These are phyloP conservation scores for Solen grandis DNA, from an alignment of 1,140 invertebrate species.

Conservation along the genomic window DNA sequence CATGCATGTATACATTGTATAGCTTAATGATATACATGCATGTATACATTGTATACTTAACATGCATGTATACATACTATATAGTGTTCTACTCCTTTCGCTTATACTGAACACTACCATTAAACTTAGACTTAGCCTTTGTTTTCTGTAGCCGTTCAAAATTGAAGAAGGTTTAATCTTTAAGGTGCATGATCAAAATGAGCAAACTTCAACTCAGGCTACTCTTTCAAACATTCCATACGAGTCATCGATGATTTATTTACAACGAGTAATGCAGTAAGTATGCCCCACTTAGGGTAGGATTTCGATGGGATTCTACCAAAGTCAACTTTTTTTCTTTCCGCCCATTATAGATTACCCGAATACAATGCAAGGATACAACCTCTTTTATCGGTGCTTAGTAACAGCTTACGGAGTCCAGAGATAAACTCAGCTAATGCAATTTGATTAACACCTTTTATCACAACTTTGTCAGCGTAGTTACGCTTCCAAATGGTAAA, in stretches of 20 bases:
- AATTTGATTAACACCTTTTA: slow-evolving; percentile 54
- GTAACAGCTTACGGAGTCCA: slow-evolving; percentile 25
- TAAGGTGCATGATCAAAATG: neutral
- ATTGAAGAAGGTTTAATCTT: neutral
- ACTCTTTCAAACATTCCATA: neutral
- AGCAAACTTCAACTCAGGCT: neutral
- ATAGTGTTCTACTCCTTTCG: no score
- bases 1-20: no score
- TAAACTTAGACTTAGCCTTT: no score
- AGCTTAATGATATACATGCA: no score
- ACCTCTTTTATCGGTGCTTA: slow-evolving; percentile 21
- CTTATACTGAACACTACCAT: no score
- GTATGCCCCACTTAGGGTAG: slow-evolving; percentile 27
- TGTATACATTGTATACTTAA: no score
- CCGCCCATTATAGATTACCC: slow-evolving; percentile 50
- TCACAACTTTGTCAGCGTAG: no score
- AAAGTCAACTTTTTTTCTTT: slow-evolving; percentile 52
- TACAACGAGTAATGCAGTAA: slow-evolving; percentile 21
- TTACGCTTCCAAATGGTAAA: no score
- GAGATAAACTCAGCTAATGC: slow-evolving; percentile 32
- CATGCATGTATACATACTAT: no score
- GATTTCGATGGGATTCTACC: slow-evolving; percentile 21
- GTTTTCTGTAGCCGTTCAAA: neutral
- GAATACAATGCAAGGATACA: slow-evolving; percentile 37
- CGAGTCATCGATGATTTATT: slow-evolving; percentile 23